A percentile compares a stretch with the other conserved stretches of the same genome.
phyloP scores from a whole-genome alignment of 2,113 vertebrate species.

The Apistogramma diplotaenia region DNA sequence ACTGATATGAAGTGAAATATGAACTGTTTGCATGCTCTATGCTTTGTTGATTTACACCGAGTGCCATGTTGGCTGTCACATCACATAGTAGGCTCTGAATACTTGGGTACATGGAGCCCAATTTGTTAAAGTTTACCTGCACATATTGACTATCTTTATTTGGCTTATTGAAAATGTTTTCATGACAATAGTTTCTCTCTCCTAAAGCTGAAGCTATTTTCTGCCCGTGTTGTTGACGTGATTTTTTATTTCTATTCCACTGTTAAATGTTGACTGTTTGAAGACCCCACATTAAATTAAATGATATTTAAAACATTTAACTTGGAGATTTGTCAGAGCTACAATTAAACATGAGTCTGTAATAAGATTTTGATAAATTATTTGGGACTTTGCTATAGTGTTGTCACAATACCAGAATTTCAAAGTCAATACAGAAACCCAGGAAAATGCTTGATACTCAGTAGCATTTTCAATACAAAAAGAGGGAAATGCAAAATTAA shows the following conservation, averaged over 20 bases:
- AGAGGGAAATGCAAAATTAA: accelerated
- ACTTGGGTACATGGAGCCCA: neutral
- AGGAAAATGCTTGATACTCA: neutral
- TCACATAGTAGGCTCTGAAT: neutral
- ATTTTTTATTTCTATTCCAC: neutral
- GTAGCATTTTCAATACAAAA: neutral
- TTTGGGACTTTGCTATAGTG: neutral
- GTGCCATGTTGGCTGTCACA: neutral
- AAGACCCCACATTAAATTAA: neutral
- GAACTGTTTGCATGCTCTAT: neutral
- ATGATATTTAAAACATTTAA: neutral
- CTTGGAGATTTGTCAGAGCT: neutral
- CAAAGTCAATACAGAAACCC: neutral
- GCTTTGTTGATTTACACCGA: neutral
- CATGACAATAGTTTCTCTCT: neutral
- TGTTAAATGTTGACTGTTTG: neutral
- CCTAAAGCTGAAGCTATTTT: neutral
- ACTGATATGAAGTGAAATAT: neutral
- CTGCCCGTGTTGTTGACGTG: neutral
- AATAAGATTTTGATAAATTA: neutral
- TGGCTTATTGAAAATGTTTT: neutral
- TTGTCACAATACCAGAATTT: neutral
- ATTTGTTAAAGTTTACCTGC: neutral
- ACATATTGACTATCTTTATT: neutral
- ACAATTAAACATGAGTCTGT: neutral